Conservation (phyloP, 1,140 invertebrate genomes). For the Zaprionus kolodkinae region DNA sequence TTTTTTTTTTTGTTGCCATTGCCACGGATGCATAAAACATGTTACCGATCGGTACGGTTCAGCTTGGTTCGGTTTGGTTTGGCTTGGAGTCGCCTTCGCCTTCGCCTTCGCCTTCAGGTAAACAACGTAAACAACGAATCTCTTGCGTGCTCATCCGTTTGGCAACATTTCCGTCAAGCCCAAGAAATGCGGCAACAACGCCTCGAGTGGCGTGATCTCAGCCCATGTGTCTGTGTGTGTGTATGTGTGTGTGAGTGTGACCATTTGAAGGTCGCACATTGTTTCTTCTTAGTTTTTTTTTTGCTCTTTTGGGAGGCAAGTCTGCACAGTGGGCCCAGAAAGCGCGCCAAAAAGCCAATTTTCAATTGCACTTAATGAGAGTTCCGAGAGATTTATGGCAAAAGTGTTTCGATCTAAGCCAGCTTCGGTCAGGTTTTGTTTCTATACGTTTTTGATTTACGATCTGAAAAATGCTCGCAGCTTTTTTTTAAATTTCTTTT, state of each 20-base stretch:
- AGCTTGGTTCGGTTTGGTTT: conserved; percentile 11
- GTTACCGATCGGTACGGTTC: conserved; percentile 60
- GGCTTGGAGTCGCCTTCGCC: conserved; percentile 51
- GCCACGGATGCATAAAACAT: conserved; percentile 78
- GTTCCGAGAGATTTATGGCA: conserved; percentile 67
- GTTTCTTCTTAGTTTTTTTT: conserved; percentile 34
- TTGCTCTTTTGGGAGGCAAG: conserved; percentile 5
- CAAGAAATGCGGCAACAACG: conserved; percentile 69
- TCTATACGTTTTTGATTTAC: conserved; percentile 57
- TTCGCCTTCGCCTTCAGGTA: conserved; percentile 41
- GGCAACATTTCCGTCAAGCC: conserved; percentile 68
- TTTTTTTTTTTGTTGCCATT: conserved; percentile 61
- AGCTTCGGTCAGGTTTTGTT: conserved; percentile 54
- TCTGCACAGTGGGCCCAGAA: conserved; percentile 39
- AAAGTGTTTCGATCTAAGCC: conserved; percentile 68
- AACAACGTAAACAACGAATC: conserved; percentile 37
- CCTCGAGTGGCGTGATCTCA: conserved; percentile 54
- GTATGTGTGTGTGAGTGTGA: conserved; percentile 45
- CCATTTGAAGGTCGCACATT: conserved; percentile 73
- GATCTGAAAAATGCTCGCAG: conserved; percentile 59
- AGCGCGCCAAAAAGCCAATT: conserved; percentile 68
- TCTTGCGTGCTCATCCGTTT: conserved; percentile 65
- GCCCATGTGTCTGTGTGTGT: conserved; percentile 25
- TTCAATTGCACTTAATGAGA: conserved; percentile 74
- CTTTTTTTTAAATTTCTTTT: conserved; percentile 57